A percentile compares a stretch with the other conserved stretches of the same genome.
These are phyloP conservation scores for Drosophila ercepeae DNA, from an alignment of 1,140 invertebrate species.

Conservation along the genomic window DNA sequence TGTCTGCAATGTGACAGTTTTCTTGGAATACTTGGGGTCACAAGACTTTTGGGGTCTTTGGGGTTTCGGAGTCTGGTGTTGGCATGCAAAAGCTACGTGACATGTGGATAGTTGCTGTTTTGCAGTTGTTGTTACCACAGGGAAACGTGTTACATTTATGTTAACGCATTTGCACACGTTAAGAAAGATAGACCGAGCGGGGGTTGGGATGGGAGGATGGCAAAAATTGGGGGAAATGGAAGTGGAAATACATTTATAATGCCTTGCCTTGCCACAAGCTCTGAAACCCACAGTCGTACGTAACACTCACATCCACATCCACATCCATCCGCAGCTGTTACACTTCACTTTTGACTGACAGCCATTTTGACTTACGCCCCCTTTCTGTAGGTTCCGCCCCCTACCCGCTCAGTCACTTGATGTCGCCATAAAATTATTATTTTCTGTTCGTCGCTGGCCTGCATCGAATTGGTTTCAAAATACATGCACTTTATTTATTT, in stretches of 20 bases:
- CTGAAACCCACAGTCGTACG: conserved; percentile 59
- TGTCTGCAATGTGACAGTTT: conserved; percentile 38
- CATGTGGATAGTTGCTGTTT: conserved; percentile 56
- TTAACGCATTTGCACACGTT: conserved; percentile 75
- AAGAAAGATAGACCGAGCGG: background rate
- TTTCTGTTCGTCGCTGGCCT: conserved; percentile 40
- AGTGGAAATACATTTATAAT: conserved; percentile 35
- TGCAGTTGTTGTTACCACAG: conserved; percentile 59
- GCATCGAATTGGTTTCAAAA: conserved; percentile 69
- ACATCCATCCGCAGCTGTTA: conserved; percentile 39
- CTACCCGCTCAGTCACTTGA: conserved; percentile 43
- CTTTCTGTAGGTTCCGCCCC: background rate
- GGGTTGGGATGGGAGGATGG: conserved; percentile 9
- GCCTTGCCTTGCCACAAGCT: conserved; percentile 63
- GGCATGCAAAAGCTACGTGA: conserved; percentile 76
- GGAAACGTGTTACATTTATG: conserved; percentile 77
- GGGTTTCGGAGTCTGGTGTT: conserved; percentile 30
- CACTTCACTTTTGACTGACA: conserved; percentile 73
- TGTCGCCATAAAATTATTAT: conserved; percentile 74
- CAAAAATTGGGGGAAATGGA: conserved; percentile 9
- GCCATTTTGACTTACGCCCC: conserved; percentile 60
- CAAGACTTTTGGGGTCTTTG: conserved; percentile 33
- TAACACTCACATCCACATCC: conserved; percentile 38
- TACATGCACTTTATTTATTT: conserved; percentile 70
- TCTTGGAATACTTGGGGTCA: conserved; percentile 27